Base-by-base conservation (phyloP, 2,888 invertebrate genomes). In the Drosophila dives region DNA sequence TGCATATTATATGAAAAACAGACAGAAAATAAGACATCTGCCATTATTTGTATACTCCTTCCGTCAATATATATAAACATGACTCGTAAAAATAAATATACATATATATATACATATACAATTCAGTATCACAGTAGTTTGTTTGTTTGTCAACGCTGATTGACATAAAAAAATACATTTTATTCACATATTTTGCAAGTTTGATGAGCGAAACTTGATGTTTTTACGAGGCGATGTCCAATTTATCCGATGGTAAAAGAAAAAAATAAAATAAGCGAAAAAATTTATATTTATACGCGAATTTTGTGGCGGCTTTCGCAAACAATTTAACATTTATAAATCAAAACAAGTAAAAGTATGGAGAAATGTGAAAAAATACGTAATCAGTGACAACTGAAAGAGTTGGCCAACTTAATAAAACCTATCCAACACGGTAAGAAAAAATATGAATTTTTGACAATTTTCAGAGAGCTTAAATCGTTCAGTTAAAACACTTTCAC, bases 1-100 rank as follows among this genome's bases (percentile, higher is more conserved):
- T 87, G 90, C 90, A 87, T 83, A 90, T 89, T 90, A 80, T 83
- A 89, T 86, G 79, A 64, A 72, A 71, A 71, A 45, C 62, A 73
- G 77, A 65, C 70, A 49, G n/a, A n/a, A 80, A 68, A 72, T 68
- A 49, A 61, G 77, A 70, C 80, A 85, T 85, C 76, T 85, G 67
- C 51, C 70, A 51, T 72, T 63, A 69, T 69, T 74, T 53, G 32
- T 78, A 58, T 64, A 23, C 77, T 54, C 20, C 61, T 48, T 15
- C 58, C 38, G 40, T 36, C 17, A 17, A 32, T 17, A 62, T 20
- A 59, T 17, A 50, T 34, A 51, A 33, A 33, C n/a, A 26, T 40
- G 26, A 33, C 69, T 53, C 51, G 17, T 55, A 38, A 64, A 42
- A 38, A 53, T 58, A 72, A 32, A 38, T 26, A 54, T 33, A 72